Evolutionary conservation across 2,797 vertebrate genomes (phyloP), one percentile per base, ranked within the genome.

Genomic region (Trichosurus vulpecula): DNA sequence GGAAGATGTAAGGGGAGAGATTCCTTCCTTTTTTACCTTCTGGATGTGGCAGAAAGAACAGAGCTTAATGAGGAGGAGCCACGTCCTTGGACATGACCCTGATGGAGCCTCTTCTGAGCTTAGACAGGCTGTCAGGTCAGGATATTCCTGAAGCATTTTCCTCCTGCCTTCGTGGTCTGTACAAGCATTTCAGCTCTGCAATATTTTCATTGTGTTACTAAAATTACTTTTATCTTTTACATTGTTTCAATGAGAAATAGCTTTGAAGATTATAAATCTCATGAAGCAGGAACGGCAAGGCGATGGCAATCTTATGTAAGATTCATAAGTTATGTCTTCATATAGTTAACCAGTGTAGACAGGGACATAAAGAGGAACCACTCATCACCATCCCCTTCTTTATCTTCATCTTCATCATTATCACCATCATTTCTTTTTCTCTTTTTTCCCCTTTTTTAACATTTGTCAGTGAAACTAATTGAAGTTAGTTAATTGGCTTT

Each of bases 241-340:
- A 11, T 95, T 96, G 93, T 97, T 97, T 95, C 52, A 2, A 81
- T 97, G 96, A 95, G 95, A 97, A 95, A 97, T 95, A 41, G 52
- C 53, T 95, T 95, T 47, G 54, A 94, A 94, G 97, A 94, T 95
- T 93, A 93, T 95, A 95, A 95, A 97, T 96, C 61, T 96, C 92
- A 90, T 29, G 93, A 95, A 95, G 52, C 52, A 94, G 47, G 81
- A 81, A 90, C 47, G 66, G 95, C 58, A 91, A 66, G 92, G 91
- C 0, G 10, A 94, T 53, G 66, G 56, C 47, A 35, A n/a, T 94
- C 96, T 93, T 96, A 90, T 92, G 54, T 91, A 96, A 96, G 81
- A 96, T 94, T 96, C 90, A 51, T 92, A 96, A 96, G 90, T n/a
- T 53, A 87, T 92, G 30, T 94, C 95, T 96, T 57, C 56, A 93